Conservation (phyloP, 2,888 invertebrate species). For the Lymantria dispar region DNA sequence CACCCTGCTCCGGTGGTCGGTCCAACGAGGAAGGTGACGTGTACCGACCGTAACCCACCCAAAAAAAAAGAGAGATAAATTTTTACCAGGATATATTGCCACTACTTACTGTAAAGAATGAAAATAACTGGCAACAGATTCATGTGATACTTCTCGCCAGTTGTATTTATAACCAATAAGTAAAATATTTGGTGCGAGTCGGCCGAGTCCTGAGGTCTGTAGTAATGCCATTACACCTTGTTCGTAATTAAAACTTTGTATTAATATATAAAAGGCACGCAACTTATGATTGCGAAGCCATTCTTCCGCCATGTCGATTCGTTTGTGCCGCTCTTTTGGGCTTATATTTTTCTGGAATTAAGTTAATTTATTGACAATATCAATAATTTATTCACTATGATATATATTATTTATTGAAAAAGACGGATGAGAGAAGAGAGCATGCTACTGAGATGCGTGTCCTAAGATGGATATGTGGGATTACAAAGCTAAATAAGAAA, state of each 20-base stretch:
- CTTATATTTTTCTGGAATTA: slow-evolving; percentile 10
- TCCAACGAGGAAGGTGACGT: too few relatives aligned
- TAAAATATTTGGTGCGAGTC: slow-evolving; percentile 89
- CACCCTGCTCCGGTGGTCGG: too few relatives aligned
- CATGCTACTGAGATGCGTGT: too few relatives aligned
- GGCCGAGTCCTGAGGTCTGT: slow-evolving; percentile 94
- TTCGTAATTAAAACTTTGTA: slow-evolving; percentile 88
- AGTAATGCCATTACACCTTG: slow-evolving; percentile 90
- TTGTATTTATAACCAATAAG: slow-evolving; percentile 97
- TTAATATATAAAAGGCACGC: slow-evolving; percentile 92
- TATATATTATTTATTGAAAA: too few relatives aligned
- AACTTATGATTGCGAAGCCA: slow-evolving; percentile 91
- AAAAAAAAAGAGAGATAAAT: too few relatives aligned
- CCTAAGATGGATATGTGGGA: too few relatives aligned
- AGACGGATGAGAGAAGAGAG: too few relatives aligned
- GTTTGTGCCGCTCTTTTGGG: slow-evolving; percentile 7
- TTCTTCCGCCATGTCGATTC: slow-evolving; percentile 78
- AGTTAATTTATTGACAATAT: background rate
- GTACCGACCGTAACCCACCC: too few relatives aligned
- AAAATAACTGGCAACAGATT: slow-evolving; percentile 93
- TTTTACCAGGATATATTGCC: background rate
- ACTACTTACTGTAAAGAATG: slow-evolving; percentile 93
- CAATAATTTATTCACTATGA: too few relatives aligned
- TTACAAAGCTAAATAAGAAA: too few relatives aligned
- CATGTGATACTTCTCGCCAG: slow-evolving; percentile 87